phyloP scores from a whole-genome alignment of 1,140 invertebrate genomes.

The Onthophagus taurus region DNA sequence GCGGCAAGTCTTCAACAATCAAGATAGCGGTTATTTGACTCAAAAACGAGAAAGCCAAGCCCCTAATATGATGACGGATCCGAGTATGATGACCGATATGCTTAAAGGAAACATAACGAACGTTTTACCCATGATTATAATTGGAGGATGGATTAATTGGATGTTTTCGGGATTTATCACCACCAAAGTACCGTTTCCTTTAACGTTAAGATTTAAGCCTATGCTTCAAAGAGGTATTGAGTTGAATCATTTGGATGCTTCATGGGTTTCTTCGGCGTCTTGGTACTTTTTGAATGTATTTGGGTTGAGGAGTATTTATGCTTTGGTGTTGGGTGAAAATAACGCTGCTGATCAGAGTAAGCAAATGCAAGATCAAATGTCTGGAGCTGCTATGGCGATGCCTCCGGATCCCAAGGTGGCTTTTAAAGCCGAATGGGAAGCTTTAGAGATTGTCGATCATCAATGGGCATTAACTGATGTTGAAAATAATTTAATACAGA shows the following conservation, averaged over 20 bases:
- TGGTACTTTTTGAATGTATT: constrained; percentile 99
- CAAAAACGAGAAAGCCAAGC: constrained; percentile 76
- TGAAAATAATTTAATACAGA: too few relatives aligned
- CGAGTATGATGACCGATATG: constrained; percentile 98
- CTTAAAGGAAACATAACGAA: constrained; percentile 98
- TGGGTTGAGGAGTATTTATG: constrained; percentile 95
- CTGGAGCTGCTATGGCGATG: constrained; percentile 92
- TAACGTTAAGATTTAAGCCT: constrained; percentile 96
- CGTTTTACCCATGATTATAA: constrained; percentile 96
- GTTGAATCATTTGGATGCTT: constrained; percentile 88
- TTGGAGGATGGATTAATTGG: constrained; percentile 99
- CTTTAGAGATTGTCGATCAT: constrained; percentile 91
- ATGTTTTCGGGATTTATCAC: constrained; percentile 99
- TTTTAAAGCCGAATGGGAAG: constrained; percentile 99
- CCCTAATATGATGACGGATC: constrained; percentile 95
- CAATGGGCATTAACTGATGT: constrained; percentile 77
- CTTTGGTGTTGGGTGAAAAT: constrained; percentile 94
- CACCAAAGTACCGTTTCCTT: constrained; percentile 96
- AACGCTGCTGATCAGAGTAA: constrained; percentile 96
- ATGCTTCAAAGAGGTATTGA: constrained; percentile 99
- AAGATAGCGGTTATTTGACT: constrained; percentile 86
- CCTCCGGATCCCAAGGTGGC: constrained; percentile 96
- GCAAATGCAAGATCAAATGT: constrained; percentile 98
- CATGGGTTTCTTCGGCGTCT: constrained; percentile 98
- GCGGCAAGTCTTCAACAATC: constrained; percentile 92